Conservation (phyloP, 2,888 invertebrate genomes). For the Eupithecia subfuscata region DNA sequence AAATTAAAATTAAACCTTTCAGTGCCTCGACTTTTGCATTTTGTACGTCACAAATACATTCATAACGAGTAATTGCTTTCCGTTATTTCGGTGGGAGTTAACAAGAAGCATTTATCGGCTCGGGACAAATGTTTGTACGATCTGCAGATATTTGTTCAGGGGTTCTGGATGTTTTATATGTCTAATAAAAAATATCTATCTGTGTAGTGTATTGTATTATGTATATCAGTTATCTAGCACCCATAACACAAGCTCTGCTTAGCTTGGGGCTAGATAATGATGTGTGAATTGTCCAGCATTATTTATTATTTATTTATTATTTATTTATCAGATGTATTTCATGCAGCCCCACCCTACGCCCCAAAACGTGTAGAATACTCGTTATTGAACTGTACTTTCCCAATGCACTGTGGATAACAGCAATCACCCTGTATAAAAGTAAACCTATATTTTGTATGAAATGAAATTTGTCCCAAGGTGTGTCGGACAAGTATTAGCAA, state of each 20-base stretch:
- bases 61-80: constrained; percentile 47
- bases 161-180: too few species aligned
- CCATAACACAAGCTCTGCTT: too few species aligned
- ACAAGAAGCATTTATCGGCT: constrained; percentile 14
- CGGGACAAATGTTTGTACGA: too few species aligned
- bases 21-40: constrained; percentile 68
- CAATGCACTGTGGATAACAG: constrained; percentile 72
- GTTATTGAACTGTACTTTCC: constrained; percentile 50
- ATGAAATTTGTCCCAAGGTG: constrained; percentile 42
- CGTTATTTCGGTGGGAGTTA: constrained; percentile 37
- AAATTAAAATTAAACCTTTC: constrained; percentile 58
- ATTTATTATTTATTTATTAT: too few species aligned
- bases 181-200: too few species aligned
- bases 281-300: too few species aligned
- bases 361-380: constrained; percentile 44
- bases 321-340: constrained; percentile 34
- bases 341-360: constrained; percentile 34
- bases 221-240: too few species aligned
- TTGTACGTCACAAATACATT: constrained; percentile 68
- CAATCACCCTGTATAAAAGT: constrained; percentile 55
- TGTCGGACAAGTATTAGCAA: constrained; percentile 53
- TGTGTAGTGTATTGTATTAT: too few species aligned
- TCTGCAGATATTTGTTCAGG: too few species aligned
- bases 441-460: constrained; percentile 48
- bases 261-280: too few species aligned